phyloP scores from a whole-genome alignment of 2,797 vertebrate species.

The Zalophus californianus region DNA sequence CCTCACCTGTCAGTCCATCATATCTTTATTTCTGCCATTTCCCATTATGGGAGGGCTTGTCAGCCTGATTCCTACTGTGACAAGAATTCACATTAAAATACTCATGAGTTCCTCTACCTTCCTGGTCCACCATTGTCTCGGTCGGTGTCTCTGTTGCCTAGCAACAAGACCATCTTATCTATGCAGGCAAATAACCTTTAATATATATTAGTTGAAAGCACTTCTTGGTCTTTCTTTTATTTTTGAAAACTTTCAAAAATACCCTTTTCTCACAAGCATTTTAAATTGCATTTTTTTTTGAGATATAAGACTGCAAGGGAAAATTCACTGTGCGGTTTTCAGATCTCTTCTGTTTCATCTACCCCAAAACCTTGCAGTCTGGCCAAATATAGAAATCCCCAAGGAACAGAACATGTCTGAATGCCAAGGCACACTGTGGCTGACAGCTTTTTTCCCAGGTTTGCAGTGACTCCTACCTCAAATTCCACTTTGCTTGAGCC shows the following conservation, averaged over 20 bases:
- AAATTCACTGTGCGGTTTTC: neutral
- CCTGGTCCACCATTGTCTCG: conserved; percentile 16
- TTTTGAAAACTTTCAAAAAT: conserved; percentile 76
- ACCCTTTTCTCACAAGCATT: conserved; percentile 41
- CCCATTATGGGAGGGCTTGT: neutral
- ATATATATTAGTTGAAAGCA: neutral
- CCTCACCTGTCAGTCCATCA: neutral
- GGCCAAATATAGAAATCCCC: conserved; percentile 39
- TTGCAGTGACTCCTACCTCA: neutral
- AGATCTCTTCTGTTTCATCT: conserved; percentile 21
- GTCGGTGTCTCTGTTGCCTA: conserved; percentile 66
- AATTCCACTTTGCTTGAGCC: conserved; percentile 35
- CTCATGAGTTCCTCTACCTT: conserved; percentile 13
- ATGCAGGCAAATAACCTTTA: conserved; percentile 54
- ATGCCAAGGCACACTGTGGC: neutral
- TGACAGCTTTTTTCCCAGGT: neutral
- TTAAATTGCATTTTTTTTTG: conserved; percentile 49
- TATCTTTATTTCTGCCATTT: conserved; percentile 58
- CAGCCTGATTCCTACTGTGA: neutral
- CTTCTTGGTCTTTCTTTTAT: conserved; percentile 65
- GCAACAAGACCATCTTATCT: conserved; percentile 64
- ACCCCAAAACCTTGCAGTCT: neutral
- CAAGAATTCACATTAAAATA: conserved; percentile 57
- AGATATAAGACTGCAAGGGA: neutral
- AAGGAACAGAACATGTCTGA: conserved; percentile 24